phyloP scores from a whole-genome alignment of 2,113 vertebrate genomes.

The Mola mola region DNA sequence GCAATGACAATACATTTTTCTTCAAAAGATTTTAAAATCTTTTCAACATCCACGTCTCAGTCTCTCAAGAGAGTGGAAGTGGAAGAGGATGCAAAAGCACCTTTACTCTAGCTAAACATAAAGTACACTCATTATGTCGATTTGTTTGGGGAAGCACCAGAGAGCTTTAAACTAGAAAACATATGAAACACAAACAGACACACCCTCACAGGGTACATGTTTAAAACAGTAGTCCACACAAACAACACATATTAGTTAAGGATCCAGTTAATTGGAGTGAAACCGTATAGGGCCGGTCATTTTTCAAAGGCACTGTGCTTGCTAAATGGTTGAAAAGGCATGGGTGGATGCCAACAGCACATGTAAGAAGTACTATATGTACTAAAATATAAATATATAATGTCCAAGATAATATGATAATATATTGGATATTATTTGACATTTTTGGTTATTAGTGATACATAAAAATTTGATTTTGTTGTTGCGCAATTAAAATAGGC shows the following conservation, averaged over 20 bases:
- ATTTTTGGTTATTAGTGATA: too few relatives aligned
- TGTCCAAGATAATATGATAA: too few relatives aligned
- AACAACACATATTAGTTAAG: constrained; percentile 58
- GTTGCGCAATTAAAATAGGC: too few relatives aligned
- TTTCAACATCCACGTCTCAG: constrained; percentile 33
- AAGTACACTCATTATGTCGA: constrained; percentile 23
- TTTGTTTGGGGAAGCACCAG: constrained; percentile 52
- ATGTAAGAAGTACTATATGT: too few relatives aligned
- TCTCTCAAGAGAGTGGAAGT: constrained; percentile 23
- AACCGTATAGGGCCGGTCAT: constrained; percentile 56
- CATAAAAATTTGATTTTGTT: too few relatives aligned
- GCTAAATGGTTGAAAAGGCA: constrained; percentile 54
- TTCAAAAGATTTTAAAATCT: too few relatives aligned
- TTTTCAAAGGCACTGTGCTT: constrained; percentile 57
- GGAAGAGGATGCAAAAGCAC: constrained; percentile 43
- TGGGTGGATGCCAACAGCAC: constrained; percentile 32
- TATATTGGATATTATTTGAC: too few relatives aligned
- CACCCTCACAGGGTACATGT: constrained; percentile 38
- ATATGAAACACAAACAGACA: constrained; percentile 54
- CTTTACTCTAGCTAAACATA: constrained; percentile 35
- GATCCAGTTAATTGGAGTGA: constrained; percentile 67
- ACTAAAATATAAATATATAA: too few relatives aligned
- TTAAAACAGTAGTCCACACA: constrained; percentile 15
- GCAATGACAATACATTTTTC: constrained; percentile 19
- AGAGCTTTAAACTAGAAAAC: constrained; percentile 60